Conservation (phyloP, 2,888 invertebrate genomes). For the Notodonta ziczac region DNA sequence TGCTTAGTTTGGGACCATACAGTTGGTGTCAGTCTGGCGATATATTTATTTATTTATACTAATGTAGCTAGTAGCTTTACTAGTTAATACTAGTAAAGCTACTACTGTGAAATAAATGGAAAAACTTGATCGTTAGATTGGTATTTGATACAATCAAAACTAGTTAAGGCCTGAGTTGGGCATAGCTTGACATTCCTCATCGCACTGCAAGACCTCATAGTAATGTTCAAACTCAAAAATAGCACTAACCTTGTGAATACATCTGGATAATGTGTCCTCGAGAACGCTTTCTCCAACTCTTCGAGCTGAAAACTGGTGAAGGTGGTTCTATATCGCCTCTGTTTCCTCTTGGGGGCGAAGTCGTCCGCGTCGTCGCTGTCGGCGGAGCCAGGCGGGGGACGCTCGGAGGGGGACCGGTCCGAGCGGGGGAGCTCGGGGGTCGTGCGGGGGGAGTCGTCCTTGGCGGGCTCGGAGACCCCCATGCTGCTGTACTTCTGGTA, state of each 20-base stretch:
- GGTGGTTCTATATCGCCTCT: conserved; percentile 95
- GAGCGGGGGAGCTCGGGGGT: conserved; percentile 72
- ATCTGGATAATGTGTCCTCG: conserved; percentile 98
- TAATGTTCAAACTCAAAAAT: background rate
- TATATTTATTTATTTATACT: no score
- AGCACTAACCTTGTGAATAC: conserved; percentile 94
- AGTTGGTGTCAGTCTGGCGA: no score
- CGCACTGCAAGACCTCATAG: no score
- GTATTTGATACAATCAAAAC: no score
- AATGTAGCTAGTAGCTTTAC: no score
- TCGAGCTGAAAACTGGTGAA: conserved; percentile 98
- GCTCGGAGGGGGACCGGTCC: conserved; percentile 76
- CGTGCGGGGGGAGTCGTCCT: conserved; percentile 75
- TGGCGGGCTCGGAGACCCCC: conserved; percentile 70
- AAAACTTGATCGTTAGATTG: no score
- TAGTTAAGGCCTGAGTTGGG: no score
- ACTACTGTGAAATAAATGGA: no score
- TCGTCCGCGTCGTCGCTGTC: conserved; percentile 89
- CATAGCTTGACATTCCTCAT: no score
- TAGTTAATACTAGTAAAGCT: no score
- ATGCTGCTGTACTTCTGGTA: conserved; percentile 68
- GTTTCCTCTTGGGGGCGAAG: conserved; percentile 94
- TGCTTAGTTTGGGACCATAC: no score
- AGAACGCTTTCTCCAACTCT: conserved; percentile 98
- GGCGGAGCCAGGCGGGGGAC: conserved; percentile 84